These are phyloP conservation scores for Peromyscus eremicus DNA, from an alignment of 2,797 vertebrate species.

Conservation along the genomic window DNA sequence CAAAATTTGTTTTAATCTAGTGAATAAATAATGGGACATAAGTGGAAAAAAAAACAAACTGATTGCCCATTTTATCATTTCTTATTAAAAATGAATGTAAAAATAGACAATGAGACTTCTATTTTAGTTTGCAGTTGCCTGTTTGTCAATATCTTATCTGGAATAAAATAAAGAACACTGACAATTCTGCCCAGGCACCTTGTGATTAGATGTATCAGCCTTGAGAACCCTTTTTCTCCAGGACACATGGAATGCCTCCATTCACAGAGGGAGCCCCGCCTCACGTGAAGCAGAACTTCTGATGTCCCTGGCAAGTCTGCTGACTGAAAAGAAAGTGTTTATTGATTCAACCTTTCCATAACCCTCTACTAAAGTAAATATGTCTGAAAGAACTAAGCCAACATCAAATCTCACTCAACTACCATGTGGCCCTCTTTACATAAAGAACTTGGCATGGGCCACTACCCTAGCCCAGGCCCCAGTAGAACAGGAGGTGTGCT, in stretches of 20 bases:
- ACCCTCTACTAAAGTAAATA: conserved; percentile 84
- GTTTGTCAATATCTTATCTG: neutral
- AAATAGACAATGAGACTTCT: conserved; percentile 3
- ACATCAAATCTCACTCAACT: conserved; percentile 84
- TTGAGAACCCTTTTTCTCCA: neutral
- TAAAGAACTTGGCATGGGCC: conserved; percentile 68
- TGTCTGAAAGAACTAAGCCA: conserved; percentile 81
- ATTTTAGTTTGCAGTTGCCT: neutral
- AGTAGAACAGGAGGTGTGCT: neutral
- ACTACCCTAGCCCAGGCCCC: neutral
- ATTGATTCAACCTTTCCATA: conserved; percentile 84
- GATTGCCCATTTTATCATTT: neutral
- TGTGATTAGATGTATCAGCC: neutral
- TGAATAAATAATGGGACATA: neutral
- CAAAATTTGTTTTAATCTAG: neutral
- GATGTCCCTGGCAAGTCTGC: conserved; percentile 71
- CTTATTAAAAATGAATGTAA: neutral
- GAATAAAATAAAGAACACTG: neutral
- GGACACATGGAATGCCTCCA: conserved; percentile 51
- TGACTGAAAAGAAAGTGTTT: conserved; percentile 82
- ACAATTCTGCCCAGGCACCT: neutral
- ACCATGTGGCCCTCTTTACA: conserved; percentile 76
- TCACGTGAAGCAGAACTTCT: conserved; percentile 56
- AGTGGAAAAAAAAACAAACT: too few relatives aligned
- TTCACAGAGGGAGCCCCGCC: conserved; percentile 58